These are phyloP conservation scores for Brachymystax lenok DNA, from an alignment of 2,797 vertebrate species.

Conservation along the genomic window DNA sequence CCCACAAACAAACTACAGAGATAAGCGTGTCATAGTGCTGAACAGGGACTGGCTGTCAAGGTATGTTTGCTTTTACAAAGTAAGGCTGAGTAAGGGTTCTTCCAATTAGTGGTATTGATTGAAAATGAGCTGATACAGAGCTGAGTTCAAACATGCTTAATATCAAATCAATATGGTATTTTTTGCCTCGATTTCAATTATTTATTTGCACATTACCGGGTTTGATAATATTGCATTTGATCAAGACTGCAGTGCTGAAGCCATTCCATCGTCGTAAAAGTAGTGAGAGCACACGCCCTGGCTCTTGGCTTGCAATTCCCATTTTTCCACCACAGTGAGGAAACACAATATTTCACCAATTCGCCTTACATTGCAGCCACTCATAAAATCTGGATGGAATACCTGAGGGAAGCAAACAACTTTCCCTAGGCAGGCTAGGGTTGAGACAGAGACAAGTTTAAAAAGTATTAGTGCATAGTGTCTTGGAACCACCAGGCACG, in stretches of 20 bases:
- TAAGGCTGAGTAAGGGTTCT: not conserved
- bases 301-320: not conserved
- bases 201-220: too few relatives aligned
- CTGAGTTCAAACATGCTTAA: not conserved
- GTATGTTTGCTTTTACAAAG: not conserved
- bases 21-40: not conserved
- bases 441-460: not conserved
- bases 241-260: not conserved
- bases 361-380: not conserved
- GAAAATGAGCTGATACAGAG: not conserved
- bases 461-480: not conserved
- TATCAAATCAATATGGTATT: not conserved
- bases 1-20: not conserved
- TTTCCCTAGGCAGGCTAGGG: not conserved
- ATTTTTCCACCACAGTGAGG: constrained; percentile 17
- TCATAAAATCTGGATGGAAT: not conserved
- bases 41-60: not conserved
- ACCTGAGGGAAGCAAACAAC: not conserved
- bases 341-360: constrained; percentile 19
- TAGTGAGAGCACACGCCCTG: not conserved
- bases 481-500: constrained; percentile 27
- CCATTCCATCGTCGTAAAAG: not conserved
- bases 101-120: not conserved
- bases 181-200: not conserved
- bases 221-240: not conserved